Evolutionary conservation across 2,888 invertebrate genomes (phyloP), one percentile per base, ranked within the genome.

Genomic region (Sphinx pinastri): DNA sequence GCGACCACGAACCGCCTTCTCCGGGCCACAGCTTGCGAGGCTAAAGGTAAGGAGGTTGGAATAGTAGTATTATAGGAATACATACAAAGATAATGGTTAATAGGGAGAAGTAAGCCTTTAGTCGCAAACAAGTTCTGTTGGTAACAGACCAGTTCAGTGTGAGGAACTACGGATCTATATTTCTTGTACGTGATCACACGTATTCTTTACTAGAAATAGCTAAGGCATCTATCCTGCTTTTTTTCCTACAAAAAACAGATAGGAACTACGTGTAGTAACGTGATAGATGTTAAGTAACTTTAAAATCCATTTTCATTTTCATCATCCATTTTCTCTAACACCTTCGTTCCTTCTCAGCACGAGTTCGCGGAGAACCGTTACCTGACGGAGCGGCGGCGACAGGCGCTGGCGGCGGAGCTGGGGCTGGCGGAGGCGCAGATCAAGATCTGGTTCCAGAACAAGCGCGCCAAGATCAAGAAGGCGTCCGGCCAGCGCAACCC

Each of bases 401-500:
- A 98, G 87, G 96, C 98, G 76, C 94, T 99, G 73, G 98, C 99
- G n/a, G 95, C 96, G 6, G 98, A 99, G 83, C 94, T 99, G 72
- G 97, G 98, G 0, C 95, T 99, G 72, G 99, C 99, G 81, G 99
- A 99, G 89, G 98, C 98, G 0, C 99, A 99, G 93, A 99, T 98
- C 87, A 99, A 99, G 95, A 98, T 99, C 88, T 99, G 98, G 98
- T 98, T 98, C 94, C 98, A 99, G 94, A 99, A 99, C 94, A 99
- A 99, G 88, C 95, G 99, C 16, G 99, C 99, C 75, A 99, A 99
- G 94, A 97, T 99, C 88, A 99, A 99, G 95, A 99, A 99, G 87
- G 95, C 98, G 0, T 96, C 96, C 0, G 98, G 98, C 0, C 96
- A 97, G 78, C 96, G 97, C 83, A 97, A 98, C 89, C 97, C 97